phyloP scores from a whole-genome alignment of 2,888 invertebrate species.

The Melikaiella ostensackeni region DNA sequence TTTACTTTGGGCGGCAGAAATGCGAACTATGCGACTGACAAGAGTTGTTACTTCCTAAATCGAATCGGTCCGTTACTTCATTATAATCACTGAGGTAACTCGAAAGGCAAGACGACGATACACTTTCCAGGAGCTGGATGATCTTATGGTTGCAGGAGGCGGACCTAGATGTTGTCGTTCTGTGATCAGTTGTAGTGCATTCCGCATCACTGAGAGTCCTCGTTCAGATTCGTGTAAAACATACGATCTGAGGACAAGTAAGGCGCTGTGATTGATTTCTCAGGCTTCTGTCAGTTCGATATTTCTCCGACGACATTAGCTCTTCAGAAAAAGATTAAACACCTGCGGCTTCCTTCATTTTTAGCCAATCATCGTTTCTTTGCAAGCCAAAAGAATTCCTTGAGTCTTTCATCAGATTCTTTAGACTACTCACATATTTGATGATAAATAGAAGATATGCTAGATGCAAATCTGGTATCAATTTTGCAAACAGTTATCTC shows the following conservation, averaged over 20 bases:
- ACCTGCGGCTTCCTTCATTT: not conserved
- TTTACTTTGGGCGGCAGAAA: not conserved
- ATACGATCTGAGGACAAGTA: constrained; percentile 28
- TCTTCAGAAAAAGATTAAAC: constrained; percentile 2
- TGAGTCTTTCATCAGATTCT: not conserved
- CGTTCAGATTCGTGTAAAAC: constrained; percentile 40
- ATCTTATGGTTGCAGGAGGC: constrained; percentile 43
- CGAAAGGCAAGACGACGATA: constrained; percentile 38
- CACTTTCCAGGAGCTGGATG: constrained; percentile 44
- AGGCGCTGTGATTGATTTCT: constrained; percentile 45
- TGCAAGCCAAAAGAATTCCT: not conserved
- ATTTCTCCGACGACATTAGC: constrained; percentile 7
- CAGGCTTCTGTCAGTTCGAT: constrained; percentile 37
- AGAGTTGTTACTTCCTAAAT: constrained; percentile 43
- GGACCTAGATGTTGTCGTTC: constrained; percentile 33
- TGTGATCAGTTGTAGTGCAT: constrained; percentile 42
- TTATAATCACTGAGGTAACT: constrained; percentile 43
- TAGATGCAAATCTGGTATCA: too few species aligned
- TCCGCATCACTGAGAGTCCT: constrained; percentile 43
- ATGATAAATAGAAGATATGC: too few species aligned
- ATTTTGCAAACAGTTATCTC: too few species aligned
- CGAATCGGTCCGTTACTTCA: constrained; percentile 47
- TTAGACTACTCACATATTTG: too few species aligned
- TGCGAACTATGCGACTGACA: constrained; percentile 40
- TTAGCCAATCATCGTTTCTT: not conserved